Base-by-base conservation (phyloP, 2,797 vertebrate species). In the Chiroxiphia lanceolata region DNA sequence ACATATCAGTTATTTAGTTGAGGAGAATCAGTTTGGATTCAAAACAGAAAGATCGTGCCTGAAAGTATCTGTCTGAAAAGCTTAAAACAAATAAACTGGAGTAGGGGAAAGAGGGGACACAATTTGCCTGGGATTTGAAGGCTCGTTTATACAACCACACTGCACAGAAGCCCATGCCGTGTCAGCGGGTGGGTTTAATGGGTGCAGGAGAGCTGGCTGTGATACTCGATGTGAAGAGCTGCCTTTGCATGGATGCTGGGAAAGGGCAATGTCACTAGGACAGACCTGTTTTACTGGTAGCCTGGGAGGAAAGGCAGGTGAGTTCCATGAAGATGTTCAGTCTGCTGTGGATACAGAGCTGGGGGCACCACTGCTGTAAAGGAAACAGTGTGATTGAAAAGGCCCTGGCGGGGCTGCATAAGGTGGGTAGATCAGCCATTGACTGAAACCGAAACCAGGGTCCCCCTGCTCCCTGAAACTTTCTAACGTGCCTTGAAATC, bases 181-280 rank as follows among this genome's bases (percentile, higher is more conserved):
- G 18, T 80, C 64, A 82, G 31, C 22, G 47, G 20, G 12, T 50
- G 71, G 59, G 15, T 68, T 70, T 38, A 68, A 14, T 34, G 60
- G 47, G 20, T 83, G 29, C 19, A 45, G 4, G 77, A 48, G 53
- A 50, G 25, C 34, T 78, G 65, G 10, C 34, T 4, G 0, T 3
- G 6, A 12, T 15, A 10, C 9, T 48, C 1, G 2, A 6, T 0
- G 0, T 50, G 53, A 53, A 53, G 42, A 26, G 20, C 9, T 72
- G 29, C 6, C 3, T 84, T 56, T 69, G 68, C 15, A 1, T 34
- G 34, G 34, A 2, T 76, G 25, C 47, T 90, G 70, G 51, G 51
- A 15, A 76, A 83, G 34, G 38, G 11, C 63, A 38, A 0, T 27
- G 40, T 12, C 63, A 63, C 45, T n/a, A 26, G 36, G 29, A 44